Evolutionary conservation across 2,888 invertebrate genomes (phyloP).

Genomic region (Cyclophora albipunctata): DNA sequence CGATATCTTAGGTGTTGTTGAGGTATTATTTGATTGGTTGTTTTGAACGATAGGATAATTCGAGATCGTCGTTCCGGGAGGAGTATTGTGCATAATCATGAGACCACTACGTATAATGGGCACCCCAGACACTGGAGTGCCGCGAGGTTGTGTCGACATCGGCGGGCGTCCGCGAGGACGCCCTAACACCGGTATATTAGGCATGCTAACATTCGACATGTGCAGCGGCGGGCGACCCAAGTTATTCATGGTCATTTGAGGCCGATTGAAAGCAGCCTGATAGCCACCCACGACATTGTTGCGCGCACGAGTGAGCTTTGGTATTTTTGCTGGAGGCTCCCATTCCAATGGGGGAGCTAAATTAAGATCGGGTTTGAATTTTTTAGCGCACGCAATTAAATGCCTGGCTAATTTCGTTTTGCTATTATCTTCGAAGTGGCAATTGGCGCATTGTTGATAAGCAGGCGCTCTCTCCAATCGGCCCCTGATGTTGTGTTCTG

Average conservation of each 20-base stretch:
- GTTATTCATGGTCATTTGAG: conserved; percentile 64
- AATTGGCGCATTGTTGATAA: conserved; percentile 95
- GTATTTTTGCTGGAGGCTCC: conserved; percentile 96
- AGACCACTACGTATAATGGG: conserved; percentile 75
- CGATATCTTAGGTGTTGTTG: conserved; percentile 92
- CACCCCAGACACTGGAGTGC: conserved; percentile 56
- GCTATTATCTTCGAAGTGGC: conserved; percentile 95
- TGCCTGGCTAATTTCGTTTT: conserved; percentile 94
- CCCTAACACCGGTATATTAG: conserved; percentile 48
- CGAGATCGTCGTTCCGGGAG: conserved; percentile 55
- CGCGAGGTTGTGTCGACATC: conserved; percentile 42
- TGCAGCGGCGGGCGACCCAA: conserved; percentile 52
- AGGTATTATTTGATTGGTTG: conserved; percentile 42
- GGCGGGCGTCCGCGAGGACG: conserved; percentile 69
- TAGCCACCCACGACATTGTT: conserved; percentile 61
- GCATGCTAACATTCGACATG: conserved; percentile 36
- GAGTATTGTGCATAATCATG: conserved; percentile 80
- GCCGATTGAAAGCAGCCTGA: conserved; percentile 65
- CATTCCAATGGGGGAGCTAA: conserved; percentile 91
- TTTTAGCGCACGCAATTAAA: conserved; percentile 91
- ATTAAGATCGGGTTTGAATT: conserved; percentile 92
- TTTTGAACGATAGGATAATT: conserved; percentile 61
- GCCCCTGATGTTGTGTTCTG: conserved; percentile 92
- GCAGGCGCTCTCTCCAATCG: conserved; percentile 90
- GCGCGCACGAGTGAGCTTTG: conserved; percentile 74